phyloP scores from a whole-genome alignment of 2,888 invertebrate genomes.

The Dryobota labecula region DNA sequence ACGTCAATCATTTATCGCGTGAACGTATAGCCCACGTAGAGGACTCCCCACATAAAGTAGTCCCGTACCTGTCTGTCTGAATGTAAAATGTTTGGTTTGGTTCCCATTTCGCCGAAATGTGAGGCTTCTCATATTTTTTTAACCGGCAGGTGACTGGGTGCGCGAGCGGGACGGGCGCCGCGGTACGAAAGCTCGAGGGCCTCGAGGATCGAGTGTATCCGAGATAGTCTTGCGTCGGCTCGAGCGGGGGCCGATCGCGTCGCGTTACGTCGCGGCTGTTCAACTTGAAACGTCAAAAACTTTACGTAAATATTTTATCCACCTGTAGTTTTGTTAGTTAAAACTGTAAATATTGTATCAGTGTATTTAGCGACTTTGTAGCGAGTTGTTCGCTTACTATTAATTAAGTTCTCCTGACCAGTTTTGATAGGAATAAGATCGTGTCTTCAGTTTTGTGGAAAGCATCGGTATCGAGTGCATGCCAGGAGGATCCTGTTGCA shows the following conservation, averaged over 20 bases:
- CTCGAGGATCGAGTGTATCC: slow-evolving; percentile 77
- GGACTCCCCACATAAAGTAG: slow-evolving; percentile 63
- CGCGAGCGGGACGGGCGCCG: slow-evolving; percentile 81
- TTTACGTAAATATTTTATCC: slow-evolving; percentile 83
- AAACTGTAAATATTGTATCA: slow-evolving; percentile 68
- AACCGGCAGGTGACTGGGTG: slow-evolving; percentile 84
- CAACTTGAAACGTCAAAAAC: slow-evolving; percentile 81
- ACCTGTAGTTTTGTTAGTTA: slow-evolving; percentile 63
- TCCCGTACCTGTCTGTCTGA: slow-evolving; percentile 78
- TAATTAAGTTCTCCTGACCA: slow-evolving; percentile 69
- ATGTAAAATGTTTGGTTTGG: slow-evolving; percentile 81
- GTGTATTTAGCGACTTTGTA: slow-evolving; percentile 64
- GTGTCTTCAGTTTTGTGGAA: slow-evolving; percentile 85
- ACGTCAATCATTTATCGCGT: slow-evolving; percentile 31
- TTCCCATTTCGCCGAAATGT: slow-evolving; percentile 87
- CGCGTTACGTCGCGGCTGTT: slow-evolving; percentile 63
- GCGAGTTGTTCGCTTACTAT: slow-evolving; percentile 47
- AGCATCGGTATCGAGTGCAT: slow-evolving; percentile 82
- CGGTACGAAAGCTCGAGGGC: slow-evolving; percentile 81
- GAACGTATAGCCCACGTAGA: slow-evolving; percentile 37
- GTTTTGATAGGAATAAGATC: slow-evolving; percentile 73
- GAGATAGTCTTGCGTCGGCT: slow-evolving; percentile 86
- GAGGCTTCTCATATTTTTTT: slow-evolving; percentile 85
- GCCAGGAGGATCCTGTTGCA: slow-evolving; percentile 86
- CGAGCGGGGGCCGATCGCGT: slow-evolving; percentile 78